A percentile compares a stretch with the other conserved stretches of the same genome.
Evolutionary conservation across 2,113 vertebrate species (phyloP).

Genomic region (Lamprologus speciosus): DNA sequence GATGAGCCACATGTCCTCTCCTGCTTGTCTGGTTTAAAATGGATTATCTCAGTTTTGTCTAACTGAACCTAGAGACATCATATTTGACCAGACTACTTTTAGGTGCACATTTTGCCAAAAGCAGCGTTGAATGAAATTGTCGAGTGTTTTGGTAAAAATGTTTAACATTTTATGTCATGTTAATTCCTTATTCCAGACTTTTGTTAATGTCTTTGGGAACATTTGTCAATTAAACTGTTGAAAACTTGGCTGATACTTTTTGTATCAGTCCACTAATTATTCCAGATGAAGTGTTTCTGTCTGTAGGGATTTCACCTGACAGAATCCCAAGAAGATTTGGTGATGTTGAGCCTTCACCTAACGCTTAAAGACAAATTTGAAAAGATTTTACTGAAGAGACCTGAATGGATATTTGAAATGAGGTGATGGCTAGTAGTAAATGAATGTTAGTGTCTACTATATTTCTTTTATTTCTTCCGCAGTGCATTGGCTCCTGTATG

Average conservation of each 20-base stretch:
- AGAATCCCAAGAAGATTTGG: not conserved
- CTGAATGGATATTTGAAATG: not conserved
- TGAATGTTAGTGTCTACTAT: not conserved
- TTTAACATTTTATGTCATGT: not conserved
- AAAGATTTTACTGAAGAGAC: not conserved
- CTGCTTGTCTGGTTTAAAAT: not conserved
- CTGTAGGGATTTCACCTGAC: not conserved
- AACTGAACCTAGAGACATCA: not conserved
- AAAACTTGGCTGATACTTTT: not conserved
- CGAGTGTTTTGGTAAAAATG: not conserved
- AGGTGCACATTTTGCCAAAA: constrained; percentile 9
- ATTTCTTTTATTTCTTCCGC: not conserved
- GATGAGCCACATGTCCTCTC: not conserved
- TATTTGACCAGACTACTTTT: not conserved
- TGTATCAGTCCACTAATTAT: not conserved
- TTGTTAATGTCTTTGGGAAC: not conserved
- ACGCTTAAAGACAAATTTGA: not conserved
- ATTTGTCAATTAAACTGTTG: not conserved
- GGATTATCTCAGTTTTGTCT: not conserved
- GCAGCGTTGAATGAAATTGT: not conserved
- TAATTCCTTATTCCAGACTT: not conserved
- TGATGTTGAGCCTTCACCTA: not conserved
- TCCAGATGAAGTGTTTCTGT: not conserved
- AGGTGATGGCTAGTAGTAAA: not conserved
- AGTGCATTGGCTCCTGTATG: not conserved